Conservation (phyloP, 2,113 vertebrate genomes). For the Felis catus region F.catus_Fca126_mat1.0 CM031413.1:92458001-92458500, state of each 20-base stretch:
- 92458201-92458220: background rate
- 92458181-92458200: background rate
- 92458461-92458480: too few species aligned
- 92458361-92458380: too few species aligned
- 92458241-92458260: background rate
- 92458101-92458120: background rate
- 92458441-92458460: too few species aligned
- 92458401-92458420: too few species aligned
- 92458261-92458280: background rate
- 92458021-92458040: background rate
- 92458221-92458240: background rate
- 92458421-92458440: too few species aligned
- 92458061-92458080: background rate
- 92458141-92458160: background rate
- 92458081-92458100: background rate
- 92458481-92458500: too few species aligned
- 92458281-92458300: background rate
- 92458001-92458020: background rate
- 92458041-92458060: conserved; percentile 15
- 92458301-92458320: too few species aligned
- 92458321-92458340: too few species aligned
- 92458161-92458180: background rate
- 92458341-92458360: too few species aligned
- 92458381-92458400: too few species aligned
- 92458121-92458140: background rate